Evolutionary conservation across 2,888 invertebrate species (phyloP), one percentile per base, ranked within the genome.

Genomic region (Dasypolia templi): DNA sequence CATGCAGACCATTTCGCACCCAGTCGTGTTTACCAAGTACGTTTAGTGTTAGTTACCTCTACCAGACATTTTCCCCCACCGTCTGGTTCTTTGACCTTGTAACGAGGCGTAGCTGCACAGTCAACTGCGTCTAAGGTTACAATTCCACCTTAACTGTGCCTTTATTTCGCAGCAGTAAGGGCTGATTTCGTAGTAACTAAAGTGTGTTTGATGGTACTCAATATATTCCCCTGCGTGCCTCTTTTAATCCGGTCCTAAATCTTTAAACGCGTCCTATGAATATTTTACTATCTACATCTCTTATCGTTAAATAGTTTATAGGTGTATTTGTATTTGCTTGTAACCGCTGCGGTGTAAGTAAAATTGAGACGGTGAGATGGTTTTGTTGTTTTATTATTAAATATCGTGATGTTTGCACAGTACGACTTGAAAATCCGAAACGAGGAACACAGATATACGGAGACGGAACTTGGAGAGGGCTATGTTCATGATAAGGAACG

Each of bases 61-160:
- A 56, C 46, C 78, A 79, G 85, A 78, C 79, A 72, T 72, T 86
- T 82, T 39, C 75, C 86, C 86, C 85, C 81, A 69, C 85, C 64
- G 91, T 90, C 89, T 89, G 88, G 90, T 89, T 89, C 83, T 82
- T 85, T 91, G 91, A 90, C 89, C 90, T 85, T 86, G 72, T 84
- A 87, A 88, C 85, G 84, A 88, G 79, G 70, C 75, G 79, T 75
- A 83, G 17, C 56, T 14, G 26, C 77, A 75, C 29, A 51, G 19
- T 51, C 58, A 22, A 17, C 59, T 3, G 26, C 14, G 17, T 22
- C 14, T 9, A n/a, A 19, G 32, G n/a, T 32, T 6, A 4, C 17
- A 17, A 6, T n/a, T 51, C 3, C 3, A 32, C 32, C 29, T 46
- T 32, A 0, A 49, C 32, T 19, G 17, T 19, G n/a, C 14, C 12